Conservation (phyloP, 2,113 vertebrate genomes). For the Saguinus imperator region DNA sequence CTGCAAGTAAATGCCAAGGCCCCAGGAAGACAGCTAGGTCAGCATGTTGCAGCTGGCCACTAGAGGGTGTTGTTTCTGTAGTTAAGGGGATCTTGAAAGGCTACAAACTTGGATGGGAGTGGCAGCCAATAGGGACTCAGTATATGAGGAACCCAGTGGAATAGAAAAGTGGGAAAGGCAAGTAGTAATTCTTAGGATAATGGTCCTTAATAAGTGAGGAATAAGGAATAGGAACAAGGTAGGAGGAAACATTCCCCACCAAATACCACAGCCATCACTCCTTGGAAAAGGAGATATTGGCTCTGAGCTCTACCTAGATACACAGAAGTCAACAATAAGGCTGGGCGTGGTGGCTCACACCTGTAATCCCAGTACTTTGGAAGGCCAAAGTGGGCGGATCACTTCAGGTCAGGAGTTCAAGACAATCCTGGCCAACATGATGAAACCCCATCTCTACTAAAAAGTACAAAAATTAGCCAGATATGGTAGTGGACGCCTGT, state of each 20-base stretch:
- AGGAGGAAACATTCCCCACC: conserved; percentile 8
- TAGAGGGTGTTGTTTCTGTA: conserved; percentile 73
- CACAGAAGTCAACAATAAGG: conserved; percentile 41
- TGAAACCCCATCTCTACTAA: no score
- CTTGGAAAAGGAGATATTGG: neutral
- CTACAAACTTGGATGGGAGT: conserved; percentile 51
- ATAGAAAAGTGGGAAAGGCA: neutral
- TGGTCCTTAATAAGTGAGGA: conserved; percentile 11
- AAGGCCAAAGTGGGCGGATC: no score
- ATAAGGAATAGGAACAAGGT: neutral
- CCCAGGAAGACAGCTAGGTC: conserved; percentile 5
- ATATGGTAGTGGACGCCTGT: no score
- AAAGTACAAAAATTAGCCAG: no score
- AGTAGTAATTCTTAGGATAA: conserved; percentile 26
- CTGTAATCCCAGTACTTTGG: no score
- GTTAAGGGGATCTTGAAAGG: neutral
- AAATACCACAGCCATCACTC: neutral
- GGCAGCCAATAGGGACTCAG: neutral
- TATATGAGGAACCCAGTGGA: neutral
- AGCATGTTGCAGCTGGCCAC: conserved; percentile 59
- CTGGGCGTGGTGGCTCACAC: no score
- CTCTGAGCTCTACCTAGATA: neutral
- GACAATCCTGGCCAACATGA: no score
- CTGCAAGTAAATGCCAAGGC: neutral
- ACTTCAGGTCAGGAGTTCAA: no score